phyloP scores from a whole-genome alignment of 1,140 invertebrate genomes.

The Aphelinus atriplicis region DNA sequence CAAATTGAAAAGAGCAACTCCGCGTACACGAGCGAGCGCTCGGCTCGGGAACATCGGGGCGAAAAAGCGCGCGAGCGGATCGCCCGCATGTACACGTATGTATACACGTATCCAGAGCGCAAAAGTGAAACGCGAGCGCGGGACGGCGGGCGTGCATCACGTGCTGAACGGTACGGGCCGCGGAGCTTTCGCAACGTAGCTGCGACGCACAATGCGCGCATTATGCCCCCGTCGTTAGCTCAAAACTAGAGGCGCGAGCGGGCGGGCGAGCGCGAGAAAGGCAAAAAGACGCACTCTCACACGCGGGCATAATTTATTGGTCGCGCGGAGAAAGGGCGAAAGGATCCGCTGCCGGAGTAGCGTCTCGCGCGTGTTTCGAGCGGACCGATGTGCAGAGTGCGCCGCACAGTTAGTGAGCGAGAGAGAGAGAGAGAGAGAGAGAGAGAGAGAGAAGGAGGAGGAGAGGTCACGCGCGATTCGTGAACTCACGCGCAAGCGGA shows the following conservation, averaged over 20 bases:
- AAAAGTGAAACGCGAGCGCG: background rate
- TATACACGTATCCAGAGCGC: too few species aligned
- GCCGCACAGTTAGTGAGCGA: too few species aligned
- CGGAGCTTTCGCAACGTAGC: background rate
- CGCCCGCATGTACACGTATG: too few species aligned
- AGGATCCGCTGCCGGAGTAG: conserved; percentile 12
- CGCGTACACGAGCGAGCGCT: too few species aligned
- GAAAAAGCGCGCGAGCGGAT: too few species aligned
- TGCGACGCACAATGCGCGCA: too few species aligned
- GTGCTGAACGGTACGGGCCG: background rate
- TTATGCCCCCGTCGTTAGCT: too few species aligned
- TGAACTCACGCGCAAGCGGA: conserved; percentile 7
- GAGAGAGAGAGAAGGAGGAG: background rate
- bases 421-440: too few species aligned
- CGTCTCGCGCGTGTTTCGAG: conserved; percentile 14
- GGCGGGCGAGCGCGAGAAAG: conserved; percentile 12
- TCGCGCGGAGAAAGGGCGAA: conserved; percentile 32
- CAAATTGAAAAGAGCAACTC: too few species aligned
- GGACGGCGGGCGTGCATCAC: background rate
- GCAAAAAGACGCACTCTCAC: conserved; percentile 15
- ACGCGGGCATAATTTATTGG: conserved; percentile 32
- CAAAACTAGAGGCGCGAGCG: conserved; percentile 9
- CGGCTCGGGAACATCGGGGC: too few species aligned
- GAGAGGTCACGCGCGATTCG: conserved; percentile 35
- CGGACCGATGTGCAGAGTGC: background rate